Percentiles rank a stretch among this genome's conserved stretches.
These are phyloP conservation scores for Proctacanthus coquilletti DNA, from an alignment of 1,140 invertebrate genomes.

Conservation along the genomic window DNA sequence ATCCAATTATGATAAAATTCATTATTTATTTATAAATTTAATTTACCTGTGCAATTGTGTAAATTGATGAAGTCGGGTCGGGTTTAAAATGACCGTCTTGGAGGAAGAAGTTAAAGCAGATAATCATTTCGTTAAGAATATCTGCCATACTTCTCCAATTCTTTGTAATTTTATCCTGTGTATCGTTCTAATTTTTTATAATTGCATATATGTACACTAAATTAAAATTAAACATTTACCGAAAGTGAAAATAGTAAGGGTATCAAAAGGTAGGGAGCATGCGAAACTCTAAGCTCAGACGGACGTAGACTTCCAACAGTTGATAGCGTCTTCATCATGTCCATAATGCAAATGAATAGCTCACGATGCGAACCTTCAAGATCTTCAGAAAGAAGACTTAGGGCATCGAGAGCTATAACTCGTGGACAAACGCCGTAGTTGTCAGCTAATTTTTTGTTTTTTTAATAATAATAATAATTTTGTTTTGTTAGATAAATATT, in stretches of 20 bases:
- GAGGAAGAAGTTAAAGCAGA: not conserved
- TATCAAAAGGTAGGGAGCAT: not conserved
- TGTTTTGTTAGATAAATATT: not conserved
- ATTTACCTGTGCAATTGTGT: not conserved
- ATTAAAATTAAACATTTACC: not conserved
- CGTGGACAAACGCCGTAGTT: not conserved
- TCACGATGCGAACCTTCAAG: not conserved
- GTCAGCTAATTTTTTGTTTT: not conserved
- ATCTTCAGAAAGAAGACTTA: not conserved
- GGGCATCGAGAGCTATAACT: not conserved
- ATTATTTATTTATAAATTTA: not conserved
- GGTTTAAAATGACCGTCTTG: too few species aligned
- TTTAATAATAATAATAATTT: not conserved
- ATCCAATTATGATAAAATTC: not conserved
- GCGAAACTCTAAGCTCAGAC: not conserved
- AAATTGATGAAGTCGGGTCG: not conserved
- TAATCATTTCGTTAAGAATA: constrained; percentile 1
- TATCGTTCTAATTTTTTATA: not conserved
- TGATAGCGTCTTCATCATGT: constrained; percentile 1
- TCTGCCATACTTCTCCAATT: constrained; percentile 1
- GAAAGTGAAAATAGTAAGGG: not conserved
- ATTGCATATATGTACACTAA: not conserved
- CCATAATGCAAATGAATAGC: not conserved
- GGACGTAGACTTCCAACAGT: constrained; percentile 2
- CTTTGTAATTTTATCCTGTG: not conserved